Base-by-base conservation (phyloP, 2,797 vertebrate genomes). In the Falco cherrug region DNA sequence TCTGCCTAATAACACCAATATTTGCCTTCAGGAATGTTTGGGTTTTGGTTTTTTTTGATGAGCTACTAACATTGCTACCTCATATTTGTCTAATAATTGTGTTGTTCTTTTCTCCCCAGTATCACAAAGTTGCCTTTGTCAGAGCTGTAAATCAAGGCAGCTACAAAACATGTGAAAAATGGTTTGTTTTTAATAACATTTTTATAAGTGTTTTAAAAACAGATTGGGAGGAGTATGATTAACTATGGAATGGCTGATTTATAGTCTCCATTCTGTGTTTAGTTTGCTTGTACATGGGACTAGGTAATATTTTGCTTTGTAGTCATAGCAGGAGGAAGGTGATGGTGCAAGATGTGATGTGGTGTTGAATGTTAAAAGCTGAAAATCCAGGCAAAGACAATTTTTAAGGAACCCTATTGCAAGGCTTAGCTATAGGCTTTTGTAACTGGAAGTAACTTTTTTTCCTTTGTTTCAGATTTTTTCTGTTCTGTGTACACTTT, bases 181-280 rank as follows among this genome's bases (percentile, higher is more conserved):
- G 26, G 47, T 50, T 71, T 84, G 37, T 89, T 94, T 91, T 94
- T 81, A 95, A 69, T 88, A 91, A 79, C 80, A 29, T 76, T 86
- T 91, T 88, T 95, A 31, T 60, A 96, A 91, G 41, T n/a, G 61
- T 89, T 87, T 95, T 86, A 91, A 90, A 91, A 95, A 81, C 81
- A 69, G 56, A 57, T 76, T 57, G 35, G 11, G 59, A 91, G n/a
- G 73, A 84, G 31, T 73, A 48, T 84, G 67, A 90, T 57, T 92
- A 94, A 77, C 35, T 71, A 17, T 9, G 8, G 81, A 89, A 78
- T 0, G 5, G 43, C 41, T 83, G 86, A 76, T 91, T 80, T 90
- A 89, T 78, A 43, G 53, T 78, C 91, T 90, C 82, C 5, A 24
- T 91, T 67, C 84, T 70, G 26, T 67, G 73, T 65, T 74, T 57